Conservation (phyloP, 2,888 invertebrate species). For the Parelbella ahira region DNA sequence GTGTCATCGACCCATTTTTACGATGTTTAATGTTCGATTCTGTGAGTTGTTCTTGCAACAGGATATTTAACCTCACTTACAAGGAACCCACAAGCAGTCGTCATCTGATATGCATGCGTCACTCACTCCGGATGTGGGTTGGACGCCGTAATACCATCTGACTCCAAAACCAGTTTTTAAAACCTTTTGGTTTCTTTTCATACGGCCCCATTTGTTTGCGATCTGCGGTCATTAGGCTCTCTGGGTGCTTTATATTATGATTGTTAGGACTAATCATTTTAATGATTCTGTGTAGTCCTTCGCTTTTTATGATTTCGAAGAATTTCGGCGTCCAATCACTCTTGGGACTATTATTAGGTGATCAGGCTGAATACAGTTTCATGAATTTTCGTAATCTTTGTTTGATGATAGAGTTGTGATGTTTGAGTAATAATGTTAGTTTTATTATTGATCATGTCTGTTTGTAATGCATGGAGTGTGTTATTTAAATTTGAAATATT, state of each 20-base stretch:
- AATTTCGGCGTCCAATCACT: constrained; percentile 13
- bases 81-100: constrained; percentile 29
- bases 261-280: constrained; percentile 27
- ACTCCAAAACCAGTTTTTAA: constrained; percentile 51
- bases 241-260: constrained; percentile 24
- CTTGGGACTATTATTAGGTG: constrained; percentile 4
- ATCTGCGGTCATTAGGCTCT: constrained; percentile 50
- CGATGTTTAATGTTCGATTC: too few species aligned
- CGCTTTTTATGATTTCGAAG: constrained; percentile 12
- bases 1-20: too few species aligned
- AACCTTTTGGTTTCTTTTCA: constrained; percentile 57
- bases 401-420: too few species aligned
- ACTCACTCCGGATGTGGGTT: constrained; percentile 61
- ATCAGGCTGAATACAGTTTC: too few species aligned
- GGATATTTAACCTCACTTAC: too few species aligned
- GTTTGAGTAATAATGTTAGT: too few species aligned
- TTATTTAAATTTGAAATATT: too few species aligned
- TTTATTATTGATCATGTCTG: too few species aligned
- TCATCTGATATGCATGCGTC: constrained; percentile 50
- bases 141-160: constrained; percentile 47
- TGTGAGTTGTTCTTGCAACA: too few species aligned
- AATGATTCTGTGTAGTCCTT: constrained; percentile 21
- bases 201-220: constrained; percentile 56
- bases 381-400: too few species aligned
- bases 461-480: too few species aligned